phyloP scores from a whole-genome alignment of 1,140 invertebrate species.

The Temnothorax longispinosus region DNA sequence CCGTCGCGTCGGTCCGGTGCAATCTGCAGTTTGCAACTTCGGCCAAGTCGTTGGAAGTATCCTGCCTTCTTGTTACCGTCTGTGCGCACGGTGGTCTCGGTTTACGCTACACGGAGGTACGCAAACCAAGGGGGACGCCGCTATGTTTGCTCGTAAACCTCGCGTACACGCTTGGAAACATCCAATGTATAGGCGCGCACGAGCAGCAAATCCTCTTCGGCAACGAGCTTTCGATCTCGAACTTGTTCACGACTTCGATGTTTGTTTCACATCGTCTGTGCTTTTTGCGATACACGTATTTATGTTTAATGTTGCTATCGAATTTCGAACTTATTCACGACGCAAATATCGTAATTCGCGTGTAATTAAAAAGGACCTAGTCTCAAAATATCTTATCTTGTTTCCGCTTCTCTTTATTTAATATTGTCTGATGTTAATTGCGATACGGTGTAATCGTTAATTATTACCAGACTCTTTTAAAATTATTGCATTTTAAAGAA shows the following conservation, averaged over 20 bases:
- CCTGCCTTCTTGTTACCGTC: conserved; percentile 22
- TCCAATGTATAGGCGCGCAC: conserved; percentile 8
- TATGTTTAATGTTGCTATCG: neutral
- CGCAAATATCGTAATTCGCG: neutral
- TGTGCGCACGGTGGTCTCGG: conserved; percentile 9
- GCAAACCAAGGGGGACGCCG: conserved; percentile 41
- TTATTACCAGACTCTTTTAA: neutral
- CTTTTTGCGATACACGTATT: neutral
- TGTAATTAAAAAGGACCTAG: neutral
- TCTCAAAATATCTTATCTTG: neutral
- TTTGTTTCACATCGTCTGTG: conserved; percentile 9
- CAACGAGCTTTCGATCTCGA: conserved; percentile 12
- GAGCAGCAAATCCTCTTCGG: conserved; percentile 43
- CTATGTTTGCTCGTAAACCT: conserved; percentile 55
- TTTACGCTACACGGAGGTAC: conserved; percentile 34
- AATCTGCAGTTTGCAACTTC: conserved; percentile 75
- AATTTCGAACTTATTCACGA: neutral
- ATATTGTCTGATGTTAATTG: neutral
- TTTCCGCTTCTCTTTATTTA: neutral
- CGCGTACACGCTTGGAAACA: conserved; percentile 27
- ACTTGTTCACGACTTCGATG: conserved; percentile 29
- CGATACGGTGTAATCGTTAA: neutral
- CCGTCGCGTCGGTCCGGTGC: conserved; percentile 51
- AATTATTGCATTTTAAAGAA: neutral
- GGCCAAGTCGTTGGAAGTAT: conserved; percentile 68